Evolutionary conservation across 2,888 invertebrate species (phyloP).

Genomic region (Gandaritis pyraliata): DNA sequence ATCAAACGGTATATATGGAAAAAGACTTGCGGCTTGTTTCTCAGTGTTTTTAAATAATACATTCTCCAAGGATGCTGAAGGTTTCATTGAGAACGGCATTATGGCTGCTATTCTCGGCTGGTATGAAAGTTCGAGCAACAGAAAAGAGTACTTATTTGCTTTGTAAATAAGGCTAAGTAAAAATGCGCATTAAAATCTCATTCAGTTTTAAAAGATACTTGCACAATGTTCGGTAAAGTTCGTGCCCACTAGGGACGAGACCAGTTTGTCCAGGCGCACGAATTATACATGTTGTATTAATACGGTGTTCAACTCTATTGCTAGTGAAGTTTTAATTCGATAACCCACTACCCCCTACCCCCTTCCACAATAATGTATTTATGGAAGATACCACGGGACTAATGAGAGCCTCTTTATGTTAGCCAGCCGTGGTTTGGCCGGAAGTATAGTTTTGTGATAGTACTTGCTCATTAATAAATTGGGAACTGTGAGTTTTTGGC

Average conservation of each 20-base stretch:
- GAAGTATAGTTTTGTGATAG: slow-evolving; percentile 25
- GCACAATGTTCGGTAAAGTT: too few relatives aligned
- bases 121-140: too few relatives aligned
- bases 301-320: slow-evolving; percentile 83
- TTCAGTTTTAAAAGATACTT: too few relatives aligned
- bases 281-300: slow-evolving; percentile 84
- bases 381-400: slow-evolving; percentile 81
- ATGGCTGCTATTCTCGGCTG: too few relatives aligned
- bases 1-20: too few relatives aligned
- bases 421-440: slow-evolving; percentile 49
- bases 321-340: slow-evolving; percentile 65
- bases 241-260: slow-evolving; percentile 52
- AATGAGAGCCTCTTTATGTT: slow-evolving; percentile 80
- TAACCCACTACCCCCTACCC: slow-evolving; percentile 42
- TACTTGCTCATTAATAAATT: slow-evolving; percentile 13
- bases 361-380: slow-evolving; percentile 78
- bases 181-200: too few relatives aligned
- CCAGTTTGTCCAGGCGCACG: slow-evolving; percentile 78
- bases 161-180: too few relatives aligned
- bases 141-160: too few relatives aligned
- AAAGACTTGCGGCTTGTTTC: too few relatives aligned
- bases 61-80: too few relatives aligned
- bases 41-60: too few relatives aligned
- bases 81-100: too few relatives aligned
- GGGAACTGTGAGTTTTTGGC: slow-evolving; percentile 43